These are phyloP conservation scores for Horisme vitalbata DNA, from an alignment of 2,888 invertebrate genomes.

Conservation along the genomic window DNA sequence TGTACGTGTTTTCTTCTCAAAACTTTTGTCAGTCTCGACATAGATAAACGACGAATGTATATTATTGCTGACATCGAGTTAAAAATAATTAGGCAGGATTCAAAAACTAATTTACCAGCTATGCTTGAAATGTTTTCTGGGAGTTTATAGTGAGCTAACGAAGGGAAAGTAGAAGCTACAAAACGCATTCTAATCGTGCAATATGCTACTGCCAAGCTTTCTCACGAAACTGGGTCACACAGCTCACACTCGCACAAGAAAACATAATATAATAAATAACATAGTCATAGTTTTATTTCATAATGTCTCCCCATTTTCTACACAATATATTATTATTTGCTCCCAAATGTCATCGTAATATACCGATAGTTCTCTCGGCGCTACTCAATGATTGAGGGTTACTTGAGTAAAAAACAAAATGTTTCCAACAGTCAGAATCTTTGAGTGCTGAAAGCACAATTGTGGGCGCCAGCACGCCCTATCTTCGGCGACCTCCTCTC, in stretches of 20 bases:
- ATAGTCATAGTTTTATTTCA: slow-evolving; percentile 16
- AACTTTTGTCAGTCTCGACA: slow-evolving; percentile 17
- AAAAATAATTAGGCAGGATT: slow-evolving; percentile 29
- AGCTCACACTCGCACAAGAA: slow-evolving; percentile 52
- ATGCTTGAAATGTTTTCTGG: slow-evolving; percentile 24
- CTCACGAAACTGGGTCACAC: slow-evolving; percentile 58
- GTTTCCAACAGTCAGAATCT: too few relatives aligned
- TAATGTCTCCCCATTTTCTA: slow-evolving; percentile 2
- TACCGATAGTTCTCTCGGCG: too few relatives aligned
- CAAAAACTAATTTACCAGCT: slow-evolving; percentile 24
- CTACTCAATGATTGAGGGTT: too few relatives aligned
- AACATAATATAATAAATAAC: slow-evolving; percentile 35
- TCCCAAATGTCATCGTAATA: too few relatives aligned
- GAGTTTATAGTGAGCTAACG: slow-evolving; percentile 12
- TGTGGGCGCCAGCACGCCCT: too few relatives aligned
- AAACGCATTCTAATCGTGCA: slow-evolving; percentile 40
- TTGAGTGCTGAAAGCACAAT: too few relatives aligned
- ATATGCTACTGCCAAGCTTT: slow-evolving; percentile 44
- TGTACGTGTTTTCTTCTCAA: slow-evolving; percentile 9
- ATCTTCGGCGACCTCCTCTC: too few relatives aligned
- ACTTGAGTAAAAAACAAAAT: too few relatives aligned
- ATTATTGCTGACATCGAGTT: slow-evolving; percentile 27
- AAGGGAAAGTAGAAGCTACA: slow-evolving; percentile 31
- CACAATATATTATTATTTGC: slow-evolving; percentile 8
- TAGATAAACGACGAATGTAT: slow-evolving; percentile 21